Evolutionary conservation across 1,140 invertebrate genomes (phyloP).

Genomic region (Cepaea nemoralis): DNA sequence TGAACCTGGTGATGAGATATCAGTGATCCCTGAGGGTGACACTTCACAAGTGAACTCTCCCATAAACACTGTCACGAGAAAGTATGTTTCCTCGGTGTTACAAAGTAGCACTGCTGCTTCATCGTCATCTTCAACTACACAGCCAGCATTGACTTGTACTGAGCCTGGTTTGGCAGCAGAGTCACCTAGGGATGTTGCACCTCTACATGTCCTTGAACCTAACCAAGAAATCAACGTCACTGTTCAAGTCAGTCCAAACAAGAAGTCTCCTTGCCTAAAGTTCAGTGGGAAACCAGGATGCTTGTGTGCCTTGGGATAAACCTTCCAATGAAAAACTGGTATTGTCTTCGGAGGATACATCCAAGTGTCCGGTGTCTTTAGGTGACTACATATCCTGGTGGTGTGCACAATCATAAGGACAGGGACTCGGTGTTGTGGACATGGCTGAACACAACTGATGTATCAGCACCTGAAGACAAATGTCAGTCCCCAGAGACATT

Average conservation of each 20-base stretch:
- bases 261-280: background rate
- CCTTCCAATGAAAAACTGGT: too few species aligned
- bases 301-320: too few species aligned
- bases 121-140: background rate
- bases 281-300: too few species aligned
- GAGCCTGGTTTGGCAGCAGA: too few species aligned
- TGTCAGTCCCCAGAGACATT: background rate
- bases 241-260: background rate
- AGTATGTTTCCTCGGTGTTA: background rate
- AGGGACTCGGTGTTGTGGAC: background rate
- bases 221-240: background rate
- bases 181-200: background rate
- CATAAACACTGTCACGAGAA: background rate
- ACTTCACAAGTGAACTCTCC: background rate
- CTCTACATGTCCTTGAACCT: background rate
- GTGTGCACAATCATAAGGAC: background rate
- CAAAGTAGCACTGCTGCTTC: background rate
- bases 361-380: background rate
- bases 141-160: background rate
- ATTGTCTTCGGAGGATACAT: too few species aligned
- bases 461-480: background rate
- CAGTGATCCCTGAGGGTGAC: background rate
- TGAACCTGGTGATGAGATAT: slow-evolving; percentile 17
- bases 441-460: background rate
- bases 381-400: background rate